Evolutionary conservation across 2,797 vertebrate genomes (phyloP), one percentile per base, ranked within the genome.

Genomic region (Sebastes kiyomatsui): DNA sequence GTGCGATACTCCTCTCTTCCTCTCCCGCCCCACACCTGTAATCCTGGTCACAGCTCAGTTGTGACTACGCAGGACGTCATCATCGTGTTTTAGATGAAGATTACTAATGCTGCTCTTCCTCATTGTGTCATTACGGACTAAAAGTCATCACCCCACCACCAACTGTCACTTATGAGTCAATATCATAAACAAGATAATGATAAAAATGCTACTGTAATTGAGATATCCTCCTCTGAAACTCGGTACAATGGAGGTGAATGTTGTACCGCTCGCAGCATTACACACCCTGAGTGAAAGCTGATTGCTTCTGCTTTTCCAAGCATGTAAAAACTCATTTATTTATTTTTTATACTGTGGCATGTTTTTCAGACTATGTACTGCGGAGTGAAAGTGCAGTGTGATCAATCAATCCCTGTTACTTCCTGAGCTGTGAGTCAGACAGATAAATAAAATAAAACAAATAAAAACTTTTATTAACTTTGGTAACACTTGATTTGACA

Each of bases 101-200:
- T 79, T 11, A 25, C 42, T 32, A 20, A 59, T 67, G 32, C 27
- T 38, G 11, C 16, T 59, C 66, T 38, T 25, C 11, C n/a, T 68
- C 7, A 32, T 80, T 66, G 75, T 61, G 66, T 56, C 83, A 82
- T 80, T 25, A 28, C 6, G 3, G 28, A 62, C 10, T 20, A 14
- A 22, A 10, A 13, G 33, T 46, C 3, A 5, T 60, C 28, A 52
- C 6, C 7, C 28, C 14, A 18, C 49, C 49, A 52, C 49, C 49
- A 52, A 20, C 49, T 52, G 49, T n/a, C 49, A 20, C 20, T 20
- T 42, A 42, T 16, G 38, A 42, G 38, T 42, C 38, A 42, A 16
- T 42, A 42, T 42, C 6, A 42, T 42, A 42, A 42, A 42, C 38
- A 42, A 42, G 38, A 42, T 42, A 16, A 42, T 42, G 38, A 42